phyloP scores from a whole-genome alignment of 2,113 vertebrate species.

The Aramus guarauna region DNA sequence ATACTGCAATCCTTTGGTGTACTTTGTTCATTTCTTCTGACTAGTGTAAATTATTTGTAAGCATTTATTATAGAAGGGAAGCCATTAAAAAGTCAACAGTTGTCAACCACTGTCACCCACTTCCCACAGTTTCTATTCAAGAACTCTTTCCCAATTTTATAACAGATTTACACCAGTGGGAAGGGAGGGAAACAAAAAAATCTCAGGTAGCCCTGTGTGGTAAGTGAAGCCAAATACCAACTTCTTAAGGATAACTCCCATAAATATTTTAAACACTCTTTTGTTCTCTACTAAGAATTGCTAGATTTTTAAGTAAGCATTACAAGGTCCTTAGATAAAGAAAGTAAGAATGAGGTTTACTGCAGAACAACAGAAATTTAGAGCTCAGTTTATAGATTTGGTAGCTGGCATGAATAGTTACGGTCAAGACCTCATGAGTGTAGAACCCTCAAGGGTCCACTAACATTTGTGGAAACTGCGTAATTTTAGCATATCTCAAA shows the following conservation, averaged over 20 bases:
- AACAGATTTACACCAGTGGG: neutral
- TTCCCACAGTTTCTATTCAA: neutral
- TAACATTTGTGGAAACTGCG: neutral
- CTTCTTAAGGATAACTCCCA: neutral
- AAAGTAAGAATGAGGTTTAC: neutral
- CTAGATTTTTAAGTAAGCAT: neutral
- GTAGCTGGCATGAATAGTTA: neutral
- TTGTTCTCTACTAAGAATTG: neutral
- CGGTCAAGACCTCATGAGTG: accelerated
- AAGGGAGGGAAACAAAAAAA: neutral
- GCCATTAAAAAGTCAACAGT: neutral
- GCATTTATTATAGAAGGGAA: neutral
- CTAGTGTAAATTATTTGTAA: neutral
- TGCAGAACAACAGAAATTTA: neutral
- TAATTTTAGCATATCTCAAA: neutral
- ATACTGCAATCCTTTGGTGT: neutral
- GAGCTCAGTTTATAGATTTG: neutral
- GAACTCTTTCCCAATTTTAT: neutral
- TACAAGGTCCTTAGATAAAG: neutral
- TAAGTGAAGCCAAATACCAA: neutral
- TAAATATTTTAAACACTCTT: neutral
- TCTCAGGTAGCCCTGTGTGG: neutral
- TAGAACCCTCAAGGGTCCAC: neutral
- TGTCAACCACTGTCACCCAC: neutral
- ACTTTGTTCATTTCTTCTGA: neutral